Evolutionary conservation across 2,797 vertebrate species (phyloP).

Genomic region (Sternotherus odoratus): DNA sequence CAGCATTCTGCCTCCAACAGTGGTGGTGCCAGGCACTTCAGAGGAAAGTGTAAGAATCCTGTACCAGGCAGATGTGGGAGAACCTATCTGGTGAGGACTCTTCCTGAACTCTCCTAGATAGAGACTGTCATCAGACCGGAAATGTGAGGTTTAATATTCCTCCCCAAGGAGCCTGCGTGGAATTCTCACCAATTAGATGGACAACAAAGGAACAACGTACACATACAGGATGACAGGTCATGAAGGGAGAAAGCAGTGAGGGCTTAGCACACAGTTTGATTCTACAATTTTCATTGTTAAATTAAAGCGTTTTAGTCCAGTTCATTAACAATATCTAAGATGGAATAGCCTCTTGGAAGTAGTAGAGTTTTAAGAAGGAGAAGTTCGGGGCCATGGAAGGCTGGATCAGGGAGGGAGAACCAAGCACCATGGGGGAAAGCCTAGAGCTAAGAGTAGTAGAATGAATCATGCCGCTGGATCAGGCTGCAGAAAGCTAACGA

Average conservation of each 20-base stretch:
- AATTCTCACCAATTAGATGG: slow-evolving; percentile 38
- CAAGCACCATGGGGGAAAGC: slow-evolving; percentile 48
- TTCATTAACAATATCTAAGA: slow-evolving; percentile 53
- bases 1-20: background rate
- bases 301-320: slow-evolving; percentile 52
- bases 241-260: slow-evolving; percentile 22
- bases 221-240: background rate
- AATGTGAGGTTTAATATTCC: slow-evolving; percentile 49
- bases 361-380: slow-evolving; percentile 54
- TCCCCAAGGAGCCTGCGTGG: slow-evolving; percentile 43
- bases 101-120: background rate
- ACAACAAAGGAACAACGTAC: slow-evolving; percentile 34
- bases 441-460: slow-evolving; percentile 60
- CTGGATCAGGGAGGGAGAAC: slow-evolving; percentile 47
- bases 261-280: slow-evolving; percentile 48
- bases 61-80: background rate
- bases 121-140: slow-evolving; percentile 31
- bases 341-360: slow-evolving; percentile 41
- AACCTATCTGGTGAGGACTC: slow-evolving; percentile 4
- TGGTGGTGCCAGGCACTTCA: background rate
- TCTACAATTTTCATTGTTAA: slow-evolving; percentile 57
- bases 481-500: slow-evolving; percentile 27
- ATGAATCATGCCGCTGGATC: slow-evolving; percentile 61
- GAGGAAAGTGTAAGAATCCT: background rate
- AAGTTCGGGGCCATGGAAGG: slow-evolving; percentile 42